phyloP scores from a whole-genome alignment of 2,888 invertebrate species.

The Strigamia transsilvanica region DNA sequence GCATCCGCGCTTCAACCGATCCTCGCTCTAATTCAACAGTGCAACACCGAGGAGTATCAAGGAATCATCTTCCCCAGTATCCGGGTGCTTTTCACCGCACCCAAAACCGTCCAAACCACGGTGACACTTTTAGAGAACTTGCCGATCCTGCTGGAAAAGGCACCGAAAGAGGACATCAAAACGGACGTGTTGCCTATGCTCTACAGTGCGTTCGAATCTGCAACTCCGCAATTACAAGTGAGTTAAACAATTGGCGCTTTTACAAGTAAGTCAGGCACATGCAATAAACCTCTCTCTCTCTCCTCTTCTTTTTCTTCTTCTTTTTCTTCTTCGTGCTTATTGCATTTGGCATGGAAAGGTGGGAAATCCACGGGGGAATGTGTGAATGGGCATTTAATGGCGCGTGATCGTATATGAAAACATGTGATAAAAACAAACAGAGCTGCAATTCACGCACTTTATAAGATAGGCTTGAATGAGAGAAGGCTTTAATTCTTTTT shows the following conservation, averaged over 20 bases:
- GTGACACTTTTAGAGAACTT: slow-evolving; percentile 89
- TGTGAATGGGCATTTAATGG: too few relatives aligned
- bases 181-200: slow-evolving; percentile 86
- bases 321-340: too few relatives aligned
- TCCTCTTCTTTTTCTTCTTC: too few relatives aligned
- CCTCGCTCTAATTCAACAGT: slow-evolving; percentile 81
- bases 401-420: too few relatives aligned
- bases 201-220: slow-evolving; percentile 85
- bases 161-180: slow-evolving; percentile 79
- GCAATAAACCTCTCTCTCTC: too few relatives aligned
- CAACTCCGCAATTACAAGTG: slow-evolving; percentile 90
- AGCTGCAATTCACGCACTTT: too few relatives aligned
- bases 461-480: too few relatives aligned
- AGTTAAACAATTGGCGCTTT: slow-evolving; percentile 52
- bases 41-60: slow-evolving; percentile 80
- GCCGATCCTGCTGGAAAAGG: slow-evolving; percentile 87
- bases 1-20: slow-evolving; percentile 86
- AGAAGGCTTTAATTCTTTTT: too few relatives aligned
- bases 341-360: too few relatives aligned
- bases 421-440: too few relatives aligned
- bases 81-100: slow-evolving; percentile 62
- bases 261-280: too few relatives aligned
- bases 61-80: slow-evolving; percentile 79
- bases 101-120: slow-evolving; percentile 76
- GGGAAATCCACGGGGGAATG: too few relatives aligned